Percentiles rank a stretch among this genome's conserved stretches.
These are phyloP conservation scores for Threskiornis aethiopicus DNA, from an alignment of 2,797 vertebrate species.

Conservation along the genomic window DNA sequence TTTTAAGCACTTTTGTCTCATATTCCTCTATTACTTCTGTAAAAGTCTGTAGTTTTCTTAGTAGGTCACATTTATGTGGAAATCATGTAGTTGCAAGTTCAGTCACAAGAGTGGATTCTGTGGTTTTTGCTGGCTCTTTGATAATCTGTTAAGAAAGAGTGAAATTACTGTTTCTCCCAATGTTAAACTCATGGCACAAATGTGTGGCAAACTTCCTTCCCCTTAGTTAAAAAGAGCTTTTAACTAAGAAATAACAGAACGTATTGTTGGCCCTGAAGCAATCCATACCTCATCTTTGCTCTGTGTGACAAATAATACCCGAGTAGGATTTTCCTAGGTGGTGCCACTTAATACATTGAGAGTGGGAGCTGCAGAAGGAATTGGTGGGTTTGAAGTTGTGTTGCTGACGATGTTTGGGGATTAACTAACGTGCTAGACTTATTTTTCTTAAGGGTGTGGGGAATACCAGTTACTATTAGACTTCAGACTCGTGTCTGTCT, in stretches of 20 bases:
- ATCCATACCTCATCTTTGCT: background rate
- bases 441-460: background rate
- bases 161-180: background rate
- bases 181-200: background rate
- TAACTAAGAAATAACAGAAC: background rate
- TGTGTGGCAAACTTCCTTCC: background rate
- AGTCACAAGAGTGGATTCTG: background rate
- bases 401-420: background rate
- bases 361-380: background rate
- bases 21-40: background rate
- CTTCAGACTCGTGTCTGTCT: background rate
- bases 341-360: background rate
- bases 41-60: background rate
- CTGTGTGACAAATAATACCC: rapidly evolving
- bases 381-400: background rate
- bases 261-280: background rate
- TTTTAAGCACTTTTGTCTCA: background rate
- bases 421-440: background rate
- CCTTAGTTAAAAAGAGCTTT: background rate
- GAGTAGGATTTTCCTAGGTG: background rate
- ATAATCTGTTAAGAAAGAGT: background rate
- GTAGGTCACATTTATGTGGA: background rate
- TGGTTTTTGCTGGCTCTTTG: background rate
- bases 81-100: background rate
- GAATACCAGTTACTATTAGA: background rate